phyloP scores from a whole-genome alignment of 2,113 vertebrate genomes.

The Miniopterus natalensis region DNA sequence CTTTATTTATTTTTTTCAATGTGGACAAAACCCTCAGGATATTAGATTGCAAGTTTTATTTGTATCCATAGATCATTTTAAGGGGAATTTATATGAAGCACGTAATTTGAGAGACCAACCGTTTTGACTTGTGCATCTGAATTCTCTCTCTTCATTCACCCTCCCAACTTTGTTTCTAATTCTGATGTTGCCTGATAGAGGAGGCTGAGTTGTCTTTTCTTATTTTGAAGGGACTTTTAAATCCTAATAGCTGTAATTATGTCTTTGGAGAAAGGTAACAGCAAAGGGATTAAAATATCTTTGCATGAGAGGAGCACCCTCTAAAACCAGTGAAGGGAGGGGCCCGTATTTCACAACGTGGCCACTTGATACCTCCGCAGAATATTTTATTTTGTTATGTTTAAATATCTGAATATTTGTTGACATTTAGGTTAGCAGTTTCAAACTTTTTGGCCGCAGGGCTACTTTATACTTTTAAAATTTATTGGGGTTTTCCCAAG shows the following conservation, averaged over 20 bases:
- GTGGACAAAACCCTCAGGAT: background rate
- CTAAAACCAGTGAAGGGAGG: background rate
- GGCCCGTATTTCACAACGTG: background rate
- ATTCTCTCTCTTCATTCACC: conserved; percentile 1
- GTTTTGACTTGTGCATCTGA: background rate
- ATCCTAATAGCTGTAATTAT: background rate
- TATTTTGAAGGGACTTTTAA: background rate
- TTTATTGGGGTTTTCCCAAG: background rate
- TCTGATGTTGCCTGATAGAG: background rate
- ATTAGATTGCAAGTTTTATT: conserved; percentile 7
- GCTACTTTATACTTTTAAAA: background rate
- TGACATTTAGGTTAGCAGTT: background rate
- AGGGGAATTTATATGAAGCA: background rate
- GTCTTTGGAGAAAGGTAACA: background rate
- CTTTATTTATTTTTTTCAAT: background rate
- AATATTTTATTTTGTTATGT: background rate
- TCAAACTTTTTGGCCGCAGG: background rate
- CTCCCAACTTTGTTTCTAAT: background rate
- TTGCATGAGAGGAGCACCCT: background rate
- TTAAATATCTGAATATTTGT: conserved; percentile 37
- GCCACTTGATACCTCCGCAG: background rate
- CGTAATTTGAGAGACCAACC: background rate
- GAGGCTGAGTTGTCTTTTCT: background rate
- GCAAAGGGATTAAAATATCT: background rate
- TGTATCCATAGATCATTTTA: conserved; percentile 3